Base-by-base conservation (phyloP, 2,888 invertebrate genomes). In the Colostygia pectinataria region DNA sequence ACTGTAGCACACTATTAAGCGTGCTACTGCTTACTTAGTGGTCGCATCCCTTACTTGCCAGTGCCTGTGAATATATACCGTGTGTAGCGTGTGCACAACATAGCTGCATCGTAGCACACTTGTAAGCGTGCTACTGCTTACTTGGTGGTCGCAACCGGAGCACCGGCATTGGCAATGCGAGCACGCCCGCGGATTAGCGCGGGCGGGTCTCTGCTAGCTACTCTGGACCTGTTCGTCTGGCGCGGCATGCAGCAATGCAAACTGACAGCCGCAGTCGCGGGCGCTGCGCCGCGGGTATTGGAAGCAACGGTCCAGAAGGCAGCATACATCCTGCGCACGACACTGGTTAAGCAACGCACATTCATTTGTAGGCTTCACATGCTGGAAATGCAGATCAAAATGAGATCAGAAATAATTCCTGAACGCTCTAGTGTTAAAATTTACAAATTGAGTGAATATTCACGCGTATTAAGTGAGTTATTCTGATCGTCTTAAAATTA, bases 251-350 rank as follows among this genome's bases (percentile, higher is more conserved):
- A 96, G 93, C 78, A 96, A 92, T 74, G 96, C 96, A 91, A 96
- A 96, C 90, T 96, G 96, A 92, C 96, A 96, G 90, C 96, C 96
- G 84, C 96, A 96, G 87, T 96, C 96, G 80, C 96, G 94, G 65
- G 94, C 92, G 82, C 93, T 91, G 80, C 95, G 93, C 72, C 95
- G 92, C 66, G 95, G 94, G 87, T 95, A 95, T 91, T 94, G 95
- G 93, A 96, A 96, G 93, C 96, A 96, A 91, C 94, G 94, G 90
- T 96, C 95, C 93, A 96, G 94, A 67, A 95, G 92, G 85, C 96
- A 96, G 94, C 96, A 96, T 81, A 95, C 95, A 90, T 95, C 94
- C 93, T 93, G 90, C 92, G 90, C 81, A 83, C 82, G 81, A 84
- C 75, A 85, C 75, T 69, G 71, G 71, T 83, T 83, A 77, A 77